Base-by-base conservation (phyloP, 2,797 vertebrate species). In the Anolis apletophallus region DNA sequence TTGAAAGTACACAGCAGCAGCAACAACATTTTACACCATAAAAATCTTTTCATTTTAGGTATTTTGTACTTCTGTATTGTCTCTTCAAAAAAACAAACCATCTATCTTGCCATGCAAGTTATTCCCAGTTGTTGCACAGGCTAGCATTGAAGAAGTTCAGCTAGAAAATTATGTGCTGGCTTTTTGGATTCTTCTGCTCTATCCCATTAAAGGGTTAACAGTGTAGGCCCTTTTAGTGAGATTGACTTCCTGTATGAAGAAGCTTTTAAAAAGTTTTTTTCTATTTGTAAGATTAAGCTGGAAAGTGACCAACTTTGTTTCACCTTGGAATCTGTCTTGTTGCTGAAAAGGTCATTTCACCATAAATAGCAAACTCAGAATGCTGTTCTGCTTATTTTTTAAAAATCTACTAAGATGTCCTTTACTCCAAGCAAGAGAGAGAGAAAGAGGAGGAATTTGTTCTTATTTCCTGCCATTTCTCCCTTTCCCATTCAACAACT, bases 251-350 rank as follows among this genome's bases (percentile, higher is more conserved):
- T 64, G 61, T 12, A 64, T 64, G 29, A 64, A 64, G 26, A 64
- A 64, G 23, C 26, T 78, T 73, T 69, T 14, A 36, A 71, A 83
- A 6, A 52, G 23, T 16, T 32, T 59, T 57, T 32, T 34, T 26
- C 36, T 73, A 9, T 90, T 92, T 86, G 86, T 81, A 79, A 85
- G 91, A 92, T 90, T 85, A 84, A 14, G 74, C 82, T 90, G 92
- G 86, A 85, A 83, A 57, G 75, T 88, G 84, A 89, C 89, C 91
- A 94, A 77, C 64, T 81, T 83, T 84, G 68, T 94, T 93, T 90
- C 36, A 89, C 85, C 61, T 83, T 84, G 89, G 29, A 67, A 64
- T 64, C 23, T 64, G 34, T 80, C 77, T 86, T 91, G 26, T 83
- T 92, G 78, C 88, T 85, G 85, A 80, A 57, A 67, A 54, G 0